Evolutionary conservation across 1,140 invertebrate genomes (phyloP), one percentile per base, ranked within the genome.

Genomic region (Drosophila albomicans): DNA sequence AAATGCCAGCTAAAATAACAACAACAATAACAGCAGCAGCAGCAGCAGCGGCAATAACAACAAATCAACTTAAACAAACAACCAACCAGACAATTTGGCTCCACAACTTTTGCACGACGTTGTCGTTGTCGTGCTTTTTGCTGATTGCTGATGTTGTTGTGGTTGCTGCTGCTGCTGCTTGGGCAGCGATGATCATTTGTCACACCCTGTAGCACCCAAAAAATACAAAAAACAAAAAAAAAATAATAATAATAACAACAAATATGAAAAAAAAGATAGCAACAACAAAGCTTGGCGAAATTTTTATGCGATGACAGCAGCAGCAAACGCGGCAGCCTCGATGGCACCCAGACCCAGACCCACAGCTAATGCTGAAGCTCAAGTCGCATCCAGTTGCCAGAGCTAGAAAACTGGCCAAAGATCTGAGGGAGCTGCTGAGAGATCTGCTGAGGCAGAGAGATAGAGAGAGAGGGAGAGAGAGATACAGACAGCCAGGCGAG

Each of bases 271-370:
- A 20, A 45, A 30, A 56, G 32, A 62, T 64, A 82, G 67, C 71
- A 86, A 67, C 66, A 82, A 71, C 45, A 74, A 65, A 69, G 56
- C 74, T 25, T 87, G 84, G 84, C 85, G 85, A 88, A 88, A 88
- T 89, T 88, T 78, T 88, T 88, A 75, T 84, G 85, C 85, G 84
- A 88, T 88, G 85, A 89, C 84, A 88, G 84, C 85, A 88, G 81
- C 70, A 70, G 11, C 32, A 68, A 69, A 58, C 71, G 65, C 70
- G 57, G 65, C 66, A 75, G 67, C 73, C 66, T 41, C 45, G 43
- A 51, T 74, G 71, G 71, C 71, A 74, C 71, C 68, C 35, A 57
- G 35, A 35, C 41, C 10, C 35, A 57, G 46, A 28, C 11, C 15
- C 8, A 62, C 28, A 49, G 15, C 15, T 30, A 41, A 20, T 30